Percentiles rank a stretch among this genome's conserved stretches.
Conservation (phyloP, 1,140 invertebrate species). For the Tachypleus tridentatus region DNA sequence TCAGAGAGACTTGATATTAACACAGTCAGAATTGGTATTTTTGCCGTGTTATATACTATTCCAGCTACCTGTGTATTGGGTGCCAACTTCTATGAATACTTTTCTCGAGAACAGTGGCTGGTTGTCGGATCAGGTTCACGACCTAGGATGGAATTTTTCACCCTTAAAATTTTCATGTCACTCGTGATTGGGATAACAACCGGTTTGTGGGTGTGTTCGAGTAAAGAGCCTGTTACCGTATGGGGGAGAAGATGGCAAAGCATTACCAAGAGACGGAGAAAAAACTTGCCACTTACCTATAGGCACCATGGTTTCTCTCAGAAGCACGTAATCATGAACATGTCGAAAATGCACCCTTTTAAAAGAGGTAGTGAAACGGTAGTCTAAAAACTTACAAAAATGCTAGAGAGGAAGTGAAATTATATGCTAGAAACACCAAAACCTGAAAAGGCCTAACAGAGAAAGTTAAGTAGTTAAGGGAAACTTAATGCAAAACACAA, state of each 20-base stretch:
- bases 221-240: conserved; percentile 34
- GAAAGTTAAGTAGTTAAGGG: too few species aligned
- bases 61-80: conserved; percentile 42
- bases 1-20: conserved; percentile 37
- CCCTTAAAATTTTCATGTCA: conserved; percentile 44
- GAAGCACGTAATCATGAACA: too few species aligned
- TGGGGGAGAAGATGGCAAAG: conserved; percentile 13
- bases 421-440: too few species aligned
- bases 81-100: conserved; percentile 53
- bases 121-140: conserved; percentile 17
- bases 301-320: too few species aligned
- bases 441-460: too few species aligned
- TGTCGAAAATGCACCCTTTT: too few species aligned
- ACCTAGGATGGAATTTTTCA: conserved; percentile 46
- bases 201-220: conserved; percentile 45
- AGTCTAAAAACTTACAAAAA: too few species aligned
- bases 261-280: conserved; percentile 25
- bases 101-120: conserved; percentile 42
- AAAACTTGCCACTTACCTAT: too few species aligned
- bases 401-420: too few species aligned
- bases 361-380: too few species aligned
- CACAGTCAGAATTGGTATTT: conserved; percentile 42
- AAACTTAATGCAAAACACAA: too few species aligned
- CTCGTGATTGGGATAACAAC: conserved; percentile 44
- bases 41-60: conserved; percentile 42